Evolutionary conservation across 2,888 invertebrate species (phyloP), one percentile per base, ranked within the genome.

Genomic region (Leptinotarsa juncta): DNA sequence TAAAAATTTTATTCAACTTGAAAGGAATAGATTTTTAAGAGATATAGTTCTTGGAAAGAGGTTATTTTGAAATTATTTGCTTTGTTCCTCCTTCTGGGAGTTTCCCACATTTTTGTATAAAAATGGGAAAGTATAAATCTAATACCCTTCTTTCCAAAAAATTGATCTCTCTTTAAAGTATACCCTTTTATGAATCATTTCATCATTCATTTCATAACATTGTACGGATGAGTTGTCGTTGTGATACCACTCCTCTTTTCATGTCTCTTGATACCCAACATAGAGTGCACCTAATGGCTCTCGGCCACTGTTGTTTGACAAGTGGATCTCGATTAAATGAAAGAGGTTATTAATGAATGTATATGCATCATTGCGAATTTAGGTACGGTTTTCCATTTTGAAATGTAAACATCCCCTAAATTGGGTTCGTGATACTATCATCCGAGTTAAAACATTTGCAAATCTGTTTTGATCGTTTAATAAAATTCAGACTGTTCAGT

Each of bases 241-340:
- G 50, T 70, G 15, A n/a, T 3, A 5, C 18, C 18, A 16, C 12
- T 50, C 69, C 42, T 73, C 73, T 70, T 50, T 51, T 76, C 42
- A 68, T 72, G 55, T 67, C 67, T 70, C 74, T 77, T 74, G 67
- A 62, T 23, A n/a, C 16, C 12, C 32, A 62, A 49, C 42, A 71
- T 65, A 73, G 73, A 78, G 73, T 78, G 80, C 84, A 84, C 81
- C 82, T 84, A 84, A 82, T 82, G 81, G 83, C 84, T 82, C 77
- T 79, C 77, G 82, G 83, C 82, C 79, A 79, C 82, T 79, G 78
- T 79, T 80, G 79, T 81, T 80, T 82, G 83, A 83, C 84, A 84
- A 84, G 84, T 84, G 83, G 83, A 81, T 83, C 81, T 82, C 84
- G 84, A 84, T 84, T 84, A 83, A 83, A 81, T 78, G 81, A 82